Evolutionary conservation across 2,113 vertebrate genomes (phyloP), one percentile per base, ranked within the genome.

Genomic region (Paradisaea rubra): DNA sequence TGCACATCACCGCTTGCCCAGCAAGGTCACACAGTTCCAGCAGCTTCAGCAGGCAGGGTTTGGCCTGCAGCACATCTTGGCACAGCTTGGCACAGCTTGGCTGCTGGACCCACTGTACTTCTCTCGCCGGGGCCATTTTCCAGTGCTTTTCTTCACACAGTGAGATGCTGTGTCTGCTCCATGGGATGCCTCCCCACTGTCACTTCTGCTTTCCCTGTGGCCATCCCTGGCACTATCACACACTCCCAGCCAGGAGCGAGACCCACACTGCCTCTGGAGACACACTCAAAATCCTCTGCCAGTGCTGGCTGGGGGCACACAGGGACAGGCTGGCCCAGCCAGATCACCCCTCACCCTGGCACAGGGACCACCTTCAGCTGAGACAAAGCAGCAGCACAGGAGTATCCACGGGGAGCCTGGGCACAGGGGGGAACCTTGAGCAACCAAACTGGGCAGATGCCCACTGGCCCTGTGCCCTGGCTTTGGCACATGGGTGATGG

Each of bases 221-320:
- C 57, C 44, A 60, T 59, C 13, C 25, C 52, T 8, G 22, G 41
- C 44, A 71, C 31, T 4, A 6, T 21, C 47, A 56, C 8, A 1
- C 0, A 1, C 72, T 33, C 60, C 11, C 7, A 3, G 56, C 10
- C 44, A 73, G 17, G 17, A 47, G 15, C 0, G 0, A 83, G 31
- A 87, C 39, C 10, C 21, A 66, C 5, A 0, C 4, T 24, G 39
- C 33, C 52, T 85, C 74, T 31, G 42, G 15, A 81, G 66, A 66
- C 3, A 7, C 57, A n/a, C 3, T 0, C 33, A 78, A 33, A 80
- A 35, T 28, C 66, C 49, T 50, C 49, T 27, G 27, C 17, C 1
- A 0, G 70, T n/a, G 39, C 65, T 9, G 3, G 11, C 25, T 44
- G 24, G 12, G 39, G 35, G 8, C 23, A 57, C 52, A 41, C 45